Conservation (phyloP, 2,888 invertebrate genomes). For the Phalangium opilio region DNA sequence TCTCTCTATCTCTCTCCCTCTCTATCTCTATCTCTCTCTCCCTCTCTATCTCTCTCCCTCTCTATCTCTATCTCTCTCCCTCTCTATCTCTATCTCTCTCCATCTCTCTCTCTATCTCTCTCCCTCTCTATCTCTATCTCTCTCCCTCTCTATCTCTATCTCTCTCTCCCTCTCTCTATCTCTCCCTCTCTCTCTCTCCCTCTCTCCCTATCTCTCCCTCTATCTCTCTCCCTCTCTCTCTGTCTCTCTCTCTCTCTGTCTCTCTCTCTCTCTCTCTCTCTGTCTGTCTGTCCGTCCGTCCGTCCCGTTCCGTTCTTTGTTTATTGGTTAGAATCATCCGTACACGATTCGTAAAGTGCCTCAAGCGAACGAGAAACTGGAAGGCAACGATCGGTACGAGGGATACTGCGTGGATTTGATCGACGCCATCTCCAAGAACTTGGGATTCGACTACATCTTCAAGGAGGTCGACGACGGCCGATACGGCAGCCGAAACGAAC, state of each 20-base stretch:
- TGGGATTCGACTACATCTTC: conserved; percentile 21
- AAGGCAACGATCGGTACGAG: conserved; percentile 60
- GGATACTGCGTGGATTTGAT: conserved; percentile 88
- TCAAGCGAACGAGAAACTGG: conserved; percentile 36
- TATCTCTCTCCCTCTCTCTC: neutral
- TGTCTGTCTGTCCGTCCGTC: neutral
- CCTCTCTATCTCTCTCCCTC: neutral
- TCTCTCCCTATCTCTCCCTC: neutral
- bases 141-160: neutral
- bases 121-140: neutral
- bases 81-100: too few species aligned
- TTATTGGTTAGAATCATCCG: conserved; percentile 54
- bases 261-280: neutral
- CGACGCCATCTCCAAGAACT: conserved; percentile 56
- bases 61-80: neutral
- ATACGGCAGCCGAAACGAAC: conserved; percentile 57
- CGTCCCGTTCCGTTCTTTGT: neutral
- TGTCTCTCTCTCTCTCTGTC: neutral
- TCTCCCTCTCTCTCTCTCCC: neutral
- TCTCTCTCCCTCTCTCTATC: neutral
- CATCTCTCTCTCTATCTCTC: neutral
- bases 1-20: neutral
- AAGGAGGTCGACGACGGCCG: conserved; percentile 62
- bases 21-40: too few species aligned
- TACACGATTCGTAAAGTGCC: conserved; percentile 60